Percentiles rank a stretch among this genome's conserved stretches.
Evolutionary conservation across 1,140 invertebrate species (phyloP).

Genomic region (Lordiphosa clarofinis): DNA sequence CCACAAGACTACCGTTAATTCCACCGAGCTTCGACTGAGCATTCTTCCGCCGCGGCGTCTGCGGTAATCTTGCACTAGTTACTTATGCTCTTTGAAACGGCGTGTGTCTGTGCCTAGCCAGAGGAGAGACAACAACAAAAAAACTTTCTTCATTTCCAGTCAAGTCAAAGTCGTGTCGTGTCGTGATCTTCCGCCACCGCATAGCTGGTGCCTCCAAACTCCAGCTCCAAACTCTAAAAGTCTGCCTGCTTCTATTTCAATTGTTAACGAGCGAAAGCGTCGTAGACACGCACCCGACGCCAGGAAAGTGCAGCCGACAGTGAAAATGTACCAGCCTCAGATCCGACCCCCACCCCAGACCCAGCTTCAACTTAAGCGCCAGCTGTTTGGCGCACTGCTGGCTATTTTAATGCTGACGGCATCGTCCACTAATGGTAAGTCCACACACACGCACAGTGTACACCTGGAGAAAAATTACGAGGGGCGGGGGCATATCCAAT

Average conservation of each 20-base stretch:
- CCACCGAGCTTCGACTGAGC: conserved; percentile 25
- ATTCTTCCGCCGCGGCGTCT: conserved; percentile 14
- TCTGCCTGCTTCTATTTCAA: conserved; percentile 73
- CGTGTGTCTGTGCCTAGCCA: background rate
- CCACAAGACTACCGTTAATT: conserved; percentile 64
- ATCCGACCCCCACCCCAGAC: conserved; percentile 20
- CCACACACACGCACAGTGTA: background rate
- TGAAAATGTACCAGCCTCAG: conserved; percentile 61
- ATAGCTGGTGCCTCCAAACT: conserved; percentile 54
- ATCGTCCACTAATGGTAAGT: conserved; percentile 61
- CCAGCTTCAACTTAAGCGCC: conserved; percentile 39
- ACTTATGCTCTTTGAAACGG: conserved; percentile 29
- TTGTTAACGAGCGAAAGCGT: conserved; percentile 79
- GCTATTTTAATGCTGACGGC: conserved; percentile 52
- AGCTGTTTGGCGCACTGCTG: conserved; percentile 69
- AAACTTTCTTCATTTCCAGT: conserved; percentile 58
- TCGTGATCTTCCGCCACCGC: conserved; percentile 42
- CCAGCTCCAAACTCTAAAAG: conserved; percentile 31
- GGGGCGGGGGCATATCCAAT: no score
- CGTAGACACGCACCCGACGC: conserved; percentile 58
- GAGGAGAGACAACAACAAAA: conserved; percentile 17
- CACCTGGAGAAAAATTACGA: background rate
- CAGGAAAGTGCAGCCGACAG: conserved; percentile 59
- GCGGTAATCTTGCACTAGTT: conserved; percentile 43
- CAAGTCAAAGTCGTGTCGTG: conserved; percentile 33